Evolutionary conservation across 2,888 invertebrate species (phyloP), one percentile per base, ranked within the genome.

Genomic region (Hoplodrina ambigua): DNA sequence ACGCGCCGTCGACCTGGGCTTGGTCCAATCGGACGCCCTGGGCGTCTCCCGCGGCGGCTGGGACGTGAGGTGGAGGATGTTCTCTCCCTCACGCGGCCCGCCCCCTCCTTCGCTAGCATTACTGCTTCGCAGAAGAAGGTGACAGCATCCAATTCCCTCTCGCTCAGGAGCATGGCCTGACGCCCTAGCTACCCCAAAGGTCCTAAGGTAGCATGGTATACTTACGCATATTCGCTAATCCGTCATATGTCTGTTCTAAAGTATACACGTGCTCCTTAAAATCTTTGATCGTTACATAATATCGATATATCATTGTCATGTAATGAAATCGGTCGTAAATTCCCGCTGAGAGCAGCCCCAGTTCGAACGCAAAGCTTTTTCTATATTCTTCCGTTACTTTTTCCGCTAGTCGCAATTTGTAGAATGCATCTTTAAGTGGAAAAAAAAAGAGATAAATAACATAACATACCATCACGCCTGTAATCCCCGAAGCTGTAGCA

Each of bases 181-280:
- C n/a, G n/a, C n/a, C n/a, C n/a, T n/a, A n/a, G n/a, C n/a, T n/a
- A n/a, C n/a, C n/a, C n/a, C n/a, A n/a, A n/a, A 25, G 25, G 25
- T 2, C 25, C 25, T 25, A 25, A 25, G 25, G 25, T 25, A 25
- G 25, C 25, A 25, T 8, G 7, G 37, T 37, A 37, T 10, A 68
- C 71, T 68, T 49, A 71, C 71, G 71, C 10, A 71, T 20, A 1
- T 25, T 6, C 0, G 69, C 3, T 7, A 68, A 71, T 8, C 6
- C 61, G 1, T 50, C 37, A 69, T 13, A 0, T n/a, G 52, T 3
- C 1, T 57, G 8, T 0, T 4, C 4, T 0, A 69, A 1, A 0
- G 0, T 4, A 11, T 60, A 4, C 0, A 1, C 0, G 0, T 37
- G 25, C 0, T 17, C 1, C 6, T 69, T 37, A 2, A 53, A 69